Percentiles rank a stretch among this genome's conserved stretches.
phyloP scores from a whole-genome alignment of 2,113 vertebrate genomes.

The Gulo gulo region DNA sequence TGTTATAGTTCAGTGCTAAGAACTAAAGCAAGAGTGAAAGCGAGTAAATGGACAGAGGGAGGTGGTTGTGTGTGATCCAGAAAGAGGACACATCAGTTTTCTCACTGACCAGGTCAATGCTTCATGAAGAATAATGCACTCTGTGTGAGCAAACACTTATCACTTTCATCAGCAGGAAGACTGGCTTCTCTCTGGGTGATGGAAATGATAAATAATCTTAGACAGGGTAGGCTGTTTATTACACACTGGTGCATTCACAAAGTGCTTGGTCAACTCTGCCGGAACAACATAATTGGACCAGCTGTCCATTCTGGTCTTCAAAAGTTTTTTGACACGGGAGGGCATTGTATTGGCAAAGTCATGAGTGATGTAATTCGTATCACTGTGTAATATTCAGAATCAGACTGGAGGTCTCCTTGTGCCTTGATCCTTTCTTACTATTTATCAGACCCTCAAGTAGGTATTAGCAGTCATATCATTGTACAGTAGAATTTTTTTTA shows the following conservation, averaged over 20 bases:
- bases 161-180: not conserved
- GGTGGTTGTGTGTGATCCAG: not conserved
- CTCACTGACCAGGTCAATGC: not conserved
- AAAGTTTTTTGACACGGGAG: not conserved
- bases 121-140: conserved; percentile 7
- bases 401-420: not conserved
- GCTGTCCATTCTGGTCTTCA: not conserved
- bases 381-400: not conserved
- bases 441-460: not conserved
- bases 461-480: not conserved
- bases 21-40: not conserved
- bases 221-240: not conserved
- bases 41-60: not conserved
- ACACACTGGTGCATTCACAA: not conserved
- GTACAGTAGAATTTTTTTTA: not conserved
- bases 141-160: not conserved
- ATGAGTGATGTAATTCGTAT: not conserved
- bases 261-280: not conserved
- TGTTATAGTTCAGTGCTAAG: not conserved
- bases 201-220: conserved; percentile 32
- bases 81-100: not conserved
- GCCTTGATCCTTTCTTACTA: not conserved
- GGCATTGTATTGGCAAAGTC: not conserved
- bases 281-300: not conserved
- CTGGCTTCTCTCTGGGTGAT: not conserved